Evolutionary conservation across 2,113 vertebrate species (phyloP).

Genomic region (Melanostigma gelatinosum): DNA sequence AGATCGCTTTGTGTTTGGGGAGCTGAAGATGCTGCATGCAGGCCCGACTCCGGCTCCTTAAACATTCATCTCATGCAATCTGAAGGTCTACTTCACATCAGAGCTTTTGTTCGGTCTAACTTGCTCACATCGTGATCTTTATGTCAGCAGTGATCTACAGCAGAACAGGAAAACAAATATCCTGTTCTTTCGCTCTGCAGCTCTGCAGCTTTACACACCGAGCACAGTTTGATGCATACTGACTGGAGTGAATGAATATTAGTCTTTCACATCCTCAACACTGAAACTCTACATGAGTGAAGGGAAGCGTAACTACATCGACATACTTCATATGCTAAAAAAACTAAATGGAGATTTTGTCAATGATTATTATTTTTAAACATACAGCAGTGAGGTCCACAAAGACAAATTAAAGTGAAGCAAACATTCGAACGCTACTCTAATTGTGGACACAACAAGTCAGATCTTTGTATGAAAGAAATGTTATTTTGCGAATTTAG

Average conservation of each 20-base stretch:
- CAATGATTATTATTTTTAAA: too few species aligned
- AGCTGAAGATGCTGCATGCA: slow-evolving; percentile 19
- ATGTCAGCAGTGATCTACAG: not conserved
- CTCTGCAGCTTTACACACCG: not conserved
- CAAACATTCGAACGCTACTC: too few species aligned
- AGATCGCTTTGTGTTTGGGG: slow-evolving; percentile 18
- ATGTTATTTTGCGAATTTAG: too few species aligned
- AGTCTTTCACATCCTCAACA: not conserved
- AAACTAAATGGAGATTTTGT: too few species aligned
- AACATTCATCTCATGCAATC: slow-evolving; percentile 30
- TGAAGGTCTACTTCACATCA: slow-evolving; percentile 17
- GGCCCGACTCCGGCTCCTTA: slow-evolving; percentile 30
- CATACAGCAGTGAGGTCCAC: too few species aligned
- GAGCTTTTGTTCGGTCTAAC: slow-evolving; percentile 14
- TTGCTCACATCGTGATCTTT: not conserved
- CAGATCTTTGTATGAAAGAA: too few species aligned
- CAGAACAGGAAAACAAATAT: not conserved
- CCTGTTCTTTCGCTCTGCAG: not conserved
- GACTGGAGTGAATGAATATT: not conserved
- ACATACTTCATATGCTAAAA: not conserved
- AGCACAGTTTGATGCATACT: not conserved
- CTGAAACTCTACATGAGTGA: not conserved
- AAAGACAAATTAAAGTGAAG: too few species aligned
- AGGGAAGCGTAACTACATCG: not conserved
- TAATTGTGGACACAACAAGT: too few species aligned